phyloP scores from a whole-genome alignment of 2,797 vertebrate species.

The Enteromius fasciolatus region DNA sequence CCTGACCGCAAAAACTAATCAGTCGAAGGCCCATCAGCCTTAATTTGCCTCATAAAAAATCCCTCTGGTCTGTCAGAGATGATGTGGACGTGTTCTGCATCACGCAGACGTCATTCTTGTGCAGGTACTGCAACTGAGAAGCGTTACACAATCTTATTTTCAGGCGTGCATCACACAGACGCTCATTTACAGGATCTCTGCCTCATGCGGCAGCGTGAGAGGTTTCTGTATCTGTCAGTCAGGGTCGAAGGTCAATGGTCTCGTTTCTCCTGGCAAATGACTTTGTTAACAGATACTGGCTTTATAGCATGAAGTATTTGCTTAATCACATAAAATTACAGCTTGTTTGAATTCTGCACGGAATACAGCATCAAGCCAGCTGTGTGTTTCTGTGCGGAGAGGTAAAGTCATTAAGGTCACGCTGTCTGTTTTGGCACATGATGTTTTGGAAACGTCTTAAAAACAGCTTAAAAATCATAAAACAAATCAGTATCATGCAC shows the following conservation, averaged over 20 bases:
- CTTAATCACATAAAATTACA: background rate
- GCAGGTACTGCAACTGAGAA: background rate
- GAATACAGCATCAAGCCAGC: background rate
- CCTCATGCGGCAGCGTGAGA: background rate
- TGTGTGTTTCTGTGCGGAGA: background rate
- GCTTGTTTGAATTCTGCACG: background rate
- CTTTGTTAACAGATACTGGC: background rate
- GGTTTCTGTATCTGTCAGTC: background rate
- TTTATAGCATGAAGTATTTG: background rate
- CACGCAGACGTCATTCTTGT: background rate
- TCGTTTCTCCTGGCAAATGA: background rate
- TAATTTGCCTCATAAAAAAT: conserved; percentile 8
- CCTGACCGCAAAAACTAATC: conserved; percentile 30
- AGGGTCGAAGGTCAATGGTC: background rate
- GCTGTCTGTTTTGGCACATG: background rate
- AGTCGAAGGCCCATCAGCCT: conserved; percentile 15
- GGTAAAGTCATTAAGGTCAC: background rate
- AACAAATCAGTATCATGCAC: background rate
- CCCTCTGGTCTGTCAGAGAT: background rate
- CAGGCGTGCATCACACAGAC: background rate
- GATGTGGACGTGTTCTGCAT: background rate
- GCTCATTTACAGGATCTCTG: background rate
- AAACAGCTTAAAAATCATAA: background rate
- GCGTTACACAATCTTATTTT: background rate
- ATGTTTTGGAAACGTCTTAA: background rate